Percentiles rank a stretch among this genome's conserved stretches.
Evolutionary conservation across 2,797 vertebrate species (phyloP).

Genomic region (Ceryle rudis): DNA sequence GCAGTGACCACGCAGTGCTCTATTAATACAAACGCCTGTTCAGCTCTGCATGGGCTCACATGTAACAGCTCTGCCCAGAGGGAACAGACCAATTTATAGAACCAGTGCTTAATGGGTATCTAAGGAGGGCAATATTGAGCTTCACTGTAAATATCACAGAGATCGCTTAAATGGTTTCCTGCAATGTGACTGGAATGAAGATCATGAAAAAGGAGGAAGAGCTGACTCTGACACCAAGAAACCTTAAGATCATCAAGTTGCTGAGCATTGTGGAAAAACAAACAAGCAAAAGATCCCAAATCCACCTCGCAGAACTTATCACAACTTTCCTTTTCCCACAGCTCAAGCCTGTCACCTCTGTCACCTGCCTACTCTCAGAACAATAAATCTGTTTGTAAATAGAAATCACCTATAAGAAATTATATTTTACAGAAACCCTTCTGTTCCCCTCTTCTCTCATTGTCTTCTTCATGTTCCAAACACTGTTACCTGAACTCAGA

Average conservation of each 20-base stretch:
- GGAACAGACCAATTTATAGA: conserved; percentile 15
- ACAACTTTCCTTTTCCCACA: background rate
- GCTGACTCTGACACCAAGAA: background rate
- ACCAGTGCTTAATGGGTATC: background rate
- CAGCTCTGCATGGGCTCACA: background rate
- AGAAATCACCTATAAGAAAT: background rate
- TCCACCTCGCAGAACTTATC: background rate
- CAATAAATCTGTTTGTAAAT: background rate
- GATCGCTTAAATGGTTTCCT: conserved; percentile 14
- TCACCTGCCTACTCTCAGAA: background rate
- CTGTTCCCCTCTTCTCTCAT: background rate
- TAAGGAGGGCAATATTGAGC: background rate
- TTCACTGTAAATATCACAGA: conserved; percentile 38
- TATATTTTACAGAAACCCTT: background rate
- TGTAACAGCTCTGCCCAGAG: conserved; percentile 4
- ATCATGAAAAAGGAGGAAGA: background rate
- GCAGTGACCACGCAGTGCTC: background rate
- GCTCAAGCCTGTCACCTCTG: background rate
- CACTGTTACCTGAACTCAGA: background rate
- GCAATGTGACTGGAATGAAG: background rate
- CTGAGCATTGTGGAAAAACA: background rate
- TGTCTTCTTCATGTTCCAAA: background rate
- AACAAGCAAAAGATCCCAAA: background rate
- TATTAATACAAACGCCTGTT: conserved; percentile 14
- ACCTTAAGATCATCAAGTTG: background rate